A percentile compares a stretch with the other conserved stretches of the same genome.
Conservation (phyloP, 2,888 invertebrate species). For the Pheosia gnoma region DNA sequence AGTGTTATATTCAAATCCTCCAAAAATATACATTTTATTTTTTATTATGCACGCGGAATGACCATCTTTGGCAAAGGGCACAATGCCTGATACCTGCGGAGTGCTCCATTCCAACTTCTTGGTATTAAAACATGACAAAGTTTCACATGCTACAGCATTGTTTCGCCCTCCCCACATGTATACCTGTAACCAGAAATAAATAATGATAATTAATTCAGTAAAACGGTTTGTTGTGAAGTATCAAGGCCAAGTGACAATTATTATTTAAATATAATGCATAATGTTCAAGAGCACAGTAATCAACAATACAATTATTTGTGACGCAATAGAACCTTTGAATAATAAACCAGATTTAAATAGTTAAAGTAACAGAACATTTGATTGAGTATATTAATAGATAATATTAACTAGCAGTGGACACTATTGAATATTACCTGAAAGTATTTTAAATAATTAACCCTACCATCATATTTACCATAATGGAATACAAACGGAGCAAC, state of each 20-base stretch:
- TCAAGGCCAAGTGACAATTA: neutral
- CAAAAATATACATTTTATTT: constrained; percentile 94
- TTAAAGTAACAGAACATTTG: too few species aligned
- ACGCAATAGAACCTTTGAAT: neutral
- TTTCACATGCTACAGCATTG: constrained; percentile 91
- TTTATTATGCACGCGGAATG: constrained; percentile 94
- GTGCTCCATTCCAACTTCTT: constrained; percentile 87
- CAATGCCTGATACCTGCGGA: constrained; percentile 86
- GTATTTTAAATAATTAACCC: too few species aligned
- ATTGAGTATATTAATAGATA: too few species aligned
- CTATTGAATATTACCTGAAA: too few species aligned
- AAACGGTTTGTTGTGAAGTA: neutral
- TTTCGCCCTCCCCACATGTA: constrained; percentile 97
- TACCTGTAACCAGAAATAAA: constrained; percentile 68
- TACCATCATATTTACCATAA: too few species aligned
- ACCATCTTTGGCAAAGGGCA: constrained; percentile 94
- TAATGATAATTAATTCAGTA: neutral
- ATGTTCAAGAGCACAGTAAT: neutral
- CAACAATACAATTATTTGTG: neutral
- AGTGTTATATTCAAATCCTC: constrained; percentile 94
- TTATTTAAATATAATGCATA: neutral
- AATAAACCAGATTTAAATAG: too few species aligned
- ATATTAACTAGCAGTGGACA: too few species aligned
- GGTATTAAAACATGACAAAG: constrained; percentile 92
- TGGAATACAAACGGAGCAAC: too few species aligned